Base-by-base conservation (phyloP, 2,113 vertebrate species). In the Ammospiza nelsoni region DNA sequence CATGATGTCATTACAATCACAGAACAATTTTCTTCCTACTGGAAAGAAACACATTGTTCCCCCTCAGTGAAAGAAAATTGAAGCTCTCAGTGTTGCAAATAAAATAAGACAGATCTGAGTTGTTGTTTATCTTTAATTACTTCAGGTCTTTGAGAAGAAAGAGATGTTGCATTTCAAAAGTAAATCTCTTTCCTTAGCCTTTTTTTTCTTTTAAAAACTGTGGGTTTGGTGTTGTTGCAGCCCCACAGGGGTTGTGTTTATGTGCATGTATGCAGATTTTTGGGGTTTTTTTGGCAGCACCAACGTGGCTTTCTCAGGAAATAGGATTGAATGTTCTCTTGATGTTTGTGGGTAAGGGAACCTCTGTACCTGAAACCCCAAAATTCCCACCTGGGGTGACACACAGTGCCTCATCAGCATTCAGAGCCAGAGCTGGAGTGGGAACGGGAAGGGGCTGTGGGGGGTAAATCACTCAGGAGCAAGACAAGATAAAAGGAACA, bases 1-100 rank as follows among this genome's bases (percentile, higher is more conserved):
- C 78, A 71, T 89, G 84, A 87, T 96, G 91, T 94, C 94, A 84
- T 94, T 88, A 86, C 95, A 94, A 96, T 88, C 90, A 86, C 87
- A 79, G 93, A 81, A 95, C 87, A 94, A 88, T 96, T 97, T 97
- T 90, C 92, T 96, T 95, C 72, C 81, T 88, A 25, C 89, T 90
- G 84, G 72, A 96, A 95, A 84, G 71, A 92, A 88, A 86, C 62
- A 69, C 65, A 90, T 90, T 95, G 66, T 96, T 92, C 84, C 51
- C 68, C 62, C 59, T 91, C 62, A 78, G 5, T 43, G 79, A 84
- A 89, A 86, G 87, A 93, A 97, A 96, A 96, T 91, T 68, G 78
- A 80, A 84, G 89, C 89, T 96, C 96, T 96, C 73, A 63, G 1
- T 25, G 25, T 63, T 73, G 82, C 73, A 94, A 94, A 85, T 87